phyloP scores from a whole-genome alignment of 2,113 vertebrate species.

The Ammodytes dubius region DNA sequence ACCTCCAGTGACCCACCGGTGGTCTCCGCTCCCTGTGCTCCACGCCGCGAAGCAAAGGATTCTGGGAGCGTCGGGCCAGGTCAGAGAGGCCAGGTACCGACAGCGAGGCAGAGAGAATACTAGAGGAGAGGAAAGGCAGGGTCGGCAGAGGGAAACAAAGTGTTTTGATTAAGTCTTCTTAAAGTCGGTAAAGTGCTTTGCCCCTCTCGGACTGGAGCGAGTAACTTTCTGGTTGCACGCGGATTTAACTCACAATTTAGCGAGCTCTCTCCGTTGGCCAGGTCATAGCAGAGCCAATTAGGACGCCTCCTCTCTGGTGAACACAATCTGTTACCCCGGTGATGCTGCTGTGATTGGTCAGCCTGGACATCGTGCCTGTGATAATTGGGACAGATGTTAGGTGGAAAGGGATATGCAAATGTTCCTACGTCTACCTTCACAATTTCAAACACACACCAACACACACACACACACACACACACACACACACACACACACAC shows the following conservation, averaged over 20 bases:
- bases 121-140: conserved; percentile 46
- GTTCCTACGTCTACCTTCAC: conserved; percentile 15
- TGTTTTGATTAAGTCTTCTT: conserved; percentile 43
- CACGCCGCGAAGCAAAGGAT: conserved; percentile 85
- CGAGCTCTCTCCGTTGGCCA: conserved; percentile 82
- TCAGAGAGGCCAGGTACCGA: conserved; percentile 83
- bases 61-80: conserved; percentile 79
- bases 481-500: no score
- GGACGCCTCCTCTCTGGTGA: conserved; percentile 83
- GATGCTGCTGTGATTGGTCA: conserved; percentile 87
- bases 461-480: no score
- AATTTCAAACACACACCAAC: conserved; percentile 22
- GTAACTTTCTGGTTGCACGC: conserved; percentile 23
- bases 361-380: conserved; percentile 81
- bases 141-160: conserved; percentile 50
- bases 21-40: conserved; percentile 85
- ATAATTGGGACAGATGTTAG: conserved; percentile 73
- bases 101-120: conserved; percentile 85
- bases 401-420: conserved; percentile 65
- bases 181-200: conserved; percentile 21
- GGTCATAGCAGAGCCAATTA: conserved; percentile 87
- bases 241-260: conserved; percentile 83
- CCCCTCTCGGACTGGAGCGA: conserved; percentile 9
- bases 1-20: conserved; percentile 87
- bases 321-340: conserved; percentile 86